Evolutionary conservation across 2,797 vertebrate genomes (phyloP).

Genomic region (Eurystomus glaucurus): DNA sequence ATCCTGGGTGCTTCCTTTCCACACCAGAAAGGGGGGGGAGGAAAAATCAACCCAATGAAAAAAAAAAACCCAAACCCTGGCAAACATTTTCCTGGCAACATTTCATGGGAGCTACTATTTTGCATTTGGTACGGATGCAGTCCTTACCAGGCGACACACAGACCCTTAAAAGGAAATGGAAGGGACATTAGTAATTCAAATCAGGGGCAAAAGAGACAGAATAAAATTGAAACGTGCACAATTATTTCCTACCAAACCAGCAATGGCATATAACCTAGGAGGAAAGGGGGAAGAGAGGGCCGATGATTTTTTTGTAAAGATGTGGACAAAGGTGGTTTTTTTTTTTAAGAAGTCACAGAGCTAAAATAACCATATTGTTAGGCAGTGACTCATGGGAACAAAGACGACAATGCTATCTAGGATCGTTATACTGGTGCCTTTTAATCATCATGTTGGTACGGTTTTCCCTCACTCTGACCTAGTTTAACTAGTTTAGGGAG

Average conservation of each 20-base stretch:
- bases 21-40: neutral
- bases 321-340: slow-evolving; percentile 8
- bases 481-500: slow-evolving; percentile 73
- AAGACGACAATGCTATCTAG: slow-evolving; percentile 70
- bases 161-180: neutral
- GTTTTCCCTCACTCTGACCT: slow-evolving; percentile 76
- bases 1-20: neutral
- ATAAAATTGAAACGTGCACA: slow-evolving; percentile 28
- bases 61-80: neutral
- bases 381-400: slow-evolving; percentile 77
- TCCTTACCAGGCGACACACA: neutral
- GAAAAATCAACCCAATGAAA: neutral
- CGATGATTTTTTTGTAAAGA: neutral
- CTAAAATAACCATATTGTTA: slow-evolving; percentile 78
- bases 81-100: slow-evolving; percentile 25
- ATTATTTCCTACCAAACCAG: slow-evolving; percentile 12
- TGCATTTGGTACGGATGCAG: slow-evolving; percentile 37
- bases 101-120: slow-evolving; percentile 37
- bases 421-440: slow-evolving; percentile 66
- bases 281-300: neutral
- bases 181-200: slow-evolving; percentile 73
- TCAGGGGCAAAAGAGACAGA: slow-evolving; percentile 53
- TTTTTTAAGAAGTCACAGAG: slow-evolving; percentile 66
- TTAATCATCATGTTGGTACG: slow-evolving; percentile 77
- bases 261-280: neutral